A percentile compares a stretch with the other conserved stretches of the same genome.
These are phyloP conservation scores for Cerastis rubricosa DNA, from an alignment of 2,888 invertebrate genomes.

Conservation along the genomic window DNA sequence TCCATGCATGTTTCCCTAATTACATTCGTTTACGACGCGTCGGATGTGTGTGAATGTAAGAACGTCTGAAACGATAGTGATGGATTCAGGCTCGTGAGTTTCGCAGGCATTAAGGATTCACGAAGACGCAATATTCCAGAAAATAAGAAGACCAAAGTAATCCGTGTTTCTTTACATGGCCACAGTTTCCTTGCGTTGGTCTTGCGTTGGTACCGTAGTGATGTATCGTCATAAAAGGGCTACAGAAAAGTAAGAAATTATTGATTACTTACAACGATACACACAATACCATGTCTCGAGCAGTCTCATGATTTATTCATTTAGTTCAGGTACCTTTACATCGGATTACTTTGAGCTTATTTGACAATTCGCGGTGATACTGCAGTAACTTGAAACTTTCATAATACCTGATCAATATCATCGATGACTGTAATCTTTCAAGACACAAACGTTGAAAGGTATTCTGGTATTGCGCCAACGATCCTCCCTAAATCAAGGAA, in stretches of 20 bases:
- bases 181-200: not conserved
- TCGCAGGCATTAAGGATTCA: conserved; percentile 87
- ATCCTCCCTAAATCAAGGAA: conserved; percentile 85
- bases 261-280: not conserved
- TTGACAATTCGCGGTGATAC: conserved; percentile 65
- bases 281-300: not conserved
- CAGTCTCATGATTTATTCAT: not conserved
- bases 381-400: conserved; percentile 47
- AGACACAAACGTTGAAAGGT: conserved; percentile 75
- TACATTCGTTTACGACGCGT: conserved; percentile 76
- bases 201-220: not conserved
- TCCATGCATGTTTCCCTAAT: conserved; percentile 76
- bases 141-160: conserved; percentile 50
- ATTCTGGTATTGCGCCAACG: conserved; percentile 88
- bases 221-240: not conserved
- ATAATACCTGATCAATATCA: conserved; percentile 67
- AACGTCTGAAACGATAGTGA: conserved; percentile 49
- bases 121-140: conserved; percentile 86
- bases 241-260: not conserved
- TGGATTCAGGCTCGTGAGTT: conserved; percentile 53
- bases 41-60: conserved; percentile 63
- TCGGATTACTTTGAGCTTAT: conserved; percentile 45
- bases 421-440: conserved; percentile 76
- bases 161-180: conserved; percentile 26
- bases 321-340: not conserved